Evolutionary conservation across 2,113 vertebrate species (phyloP), one percentile per base, ranked within the genome.

Genomic region (human): DNA sequence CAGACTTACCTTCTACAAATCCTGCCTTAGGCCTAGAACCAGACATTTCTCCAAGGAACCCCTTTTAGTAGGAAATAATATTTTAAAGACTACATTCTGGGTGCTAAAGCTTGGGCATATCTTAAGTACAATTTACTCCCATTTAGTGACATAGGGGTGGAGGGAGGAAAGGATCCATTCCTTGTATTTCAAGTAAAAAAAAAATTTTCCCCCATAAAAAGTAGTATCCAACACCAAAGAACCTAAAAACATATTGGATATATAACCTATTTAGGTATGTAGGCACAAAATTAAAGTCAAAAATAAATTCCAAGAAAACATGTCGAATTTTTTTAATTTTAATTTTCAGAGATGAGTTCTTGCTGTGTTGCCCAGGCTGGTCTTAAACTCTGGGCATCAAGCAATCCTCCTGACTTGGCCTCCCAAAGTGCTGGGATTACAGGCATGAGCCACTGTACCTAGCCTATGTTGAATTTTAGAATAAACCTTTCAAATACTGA

Each of bases 221-320:
- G 22, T 27, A 57, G 78, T 72, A 83, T 43, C 66, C 35, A 83
- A 64, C 30, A 52, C 43, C 17, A 11, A 40, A 75, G 22, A 73
- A 82, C 27, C 27, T 80, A 80, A 48, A 64, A 73, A 89, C 32
- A 89, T 25, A 30, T 27, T 73, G 52, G 8, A 4, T 48, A 89
- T 61, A 17, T 16, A 82, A 66, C 45, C 73, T 52, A 8, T 43
- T 73, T 89, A 82, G 52, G 43, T 73, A 89, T 89, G 25, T 6
- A 64, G 52, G 32, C 25, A 89, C 25, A 94, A 55, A 92, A 81
- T 81, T 81, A 57, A 83, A 70, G 11, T 48, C 2, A 32, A 64
- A 88, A 70, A 59, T 80, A 87, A 88, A 93, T 89, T 83, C 32
- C 59, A 89, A 48, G 35, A 79, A 90, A 79, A 90, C 38, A 86